Evolutionary conservation across 1,140 invertebrate genomes (phyloP).

Genomic region (Calosoma granatense): DNA sequence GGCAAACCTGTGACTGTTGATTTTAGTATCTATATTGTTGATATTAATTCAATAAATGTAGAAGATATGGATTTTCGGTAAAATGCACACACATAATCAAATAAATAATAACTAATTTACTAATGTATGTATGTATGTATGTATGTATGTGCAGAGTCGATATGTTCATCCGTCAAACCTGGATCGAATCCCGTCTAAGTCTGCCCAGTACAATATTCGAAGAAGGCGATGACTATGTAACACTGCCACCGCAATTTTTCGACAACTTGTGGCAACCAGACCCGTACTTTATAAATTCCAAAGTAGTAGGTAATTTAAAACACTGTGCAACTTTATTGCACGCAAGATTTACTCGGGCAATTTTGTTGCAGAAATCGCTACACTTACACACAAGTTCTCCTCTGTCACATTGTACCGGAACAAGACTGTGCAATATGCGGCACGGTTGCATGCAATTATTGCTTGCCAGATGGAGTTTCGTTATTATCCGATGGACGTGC

Average conservation of each 20-base stretch:
- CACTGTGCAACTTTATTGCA: not conserved
- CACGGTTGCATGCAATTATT: conserved; percentile 71
- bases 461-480: conserved; percentile 81
- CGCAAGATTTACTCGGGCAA: not conserved
- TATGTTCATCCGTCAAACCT: conserved; percentile 72
- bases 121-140: not conserved
- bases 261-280: conserved; percentile 80
- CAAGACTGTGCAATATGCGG: conserved; percentile 66
- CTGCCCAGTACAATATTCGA: conserved; percentile 64
- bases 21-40: conserved; percentile 69
- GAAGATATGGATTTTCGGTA: conserved; percentile 80
- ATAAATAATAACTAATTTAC: too few relatives aligned
- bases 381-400: conserved; percentile 67
- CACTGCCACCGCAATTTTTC: conserved; percentile 66
- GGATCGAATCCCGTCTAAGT: conserved; percentile 64
- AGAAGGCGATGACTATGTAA: conserved; percentile 65
- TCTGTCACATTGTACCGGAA: conserved; percentile 67
- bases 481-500: conserved; percentile 75
- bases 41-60: conserved; percentile 77
- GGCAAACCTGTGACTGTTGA: conserved; percentile 58
- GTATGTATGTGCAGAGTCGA: conserved; percentile 56
- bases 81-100: too few relatives aligned
- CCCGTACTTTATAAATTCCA: conserved; percentile 76
- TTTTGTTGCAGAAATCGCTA: conserved; percentile 56
- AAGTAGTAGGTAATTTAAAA: conserved; percentile 55